Evolutionary conservation across 2,888 invertebrate genomes (phyloP), one percentile per base, ranked within the genome.

Genomic region (Callimorpha dominula): DNA sequence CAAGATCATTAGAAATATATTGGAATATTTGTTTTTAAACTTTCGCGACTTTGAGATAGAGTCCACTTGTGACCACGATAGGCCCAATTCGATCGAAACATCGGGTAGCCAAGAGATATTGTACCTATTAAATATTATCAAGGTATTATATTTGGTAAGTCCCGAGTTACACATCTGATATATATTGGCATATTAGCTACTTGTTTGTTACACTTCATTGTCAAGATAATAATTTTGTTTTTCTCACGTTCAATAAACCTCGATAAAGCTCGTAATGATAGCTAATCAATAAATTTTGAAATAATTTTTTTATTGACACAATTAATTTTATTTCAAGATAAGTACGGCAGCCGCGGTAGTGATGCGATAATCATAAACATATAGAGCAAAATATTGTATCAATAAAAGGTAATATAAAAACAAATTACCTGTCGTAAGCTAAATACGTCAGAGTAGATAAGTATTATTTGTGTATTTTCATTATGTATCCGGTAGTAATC

Each of bases 371-470:
- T 40, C 2, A 42, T 52, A 52, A 50, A 66, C n/a, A 52, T 50
- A 11, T 65, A 14, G 11, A 65, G 17, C 31, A 31, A 11, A 31
- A 66, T 49, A 49, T 50, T 52, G 12, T 42, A 14, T 52, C 66
- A 66, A 66, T 66, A 52, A 66, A 64, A 66, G 15, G 40, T 50
- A 9, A 9, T 14, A 31, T 31, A 65, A 65, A 50, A n/a, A 50
- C 40, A 40, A 15, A 66, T 66, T 40, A 5, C 31, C 9, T 52
- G 17, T 31, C 40, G 42, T 52, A 42, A 66, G 8, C 1, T 66
- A 65, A 20, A 46, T 46, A 52, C 52, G 66, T 52, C 52, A 66
- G 6, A 20, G 57, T 54, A 4, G n/a, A 54, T 54, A 54, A 54
- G n/a, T n/a, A n/a, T n/a, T 17, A 54, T n/a, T n/a, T 17, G 54